Base-by-base conservation (phyloP, 2,113 vertebrate genomes). In the Mirounga angustirostris region DNA sequence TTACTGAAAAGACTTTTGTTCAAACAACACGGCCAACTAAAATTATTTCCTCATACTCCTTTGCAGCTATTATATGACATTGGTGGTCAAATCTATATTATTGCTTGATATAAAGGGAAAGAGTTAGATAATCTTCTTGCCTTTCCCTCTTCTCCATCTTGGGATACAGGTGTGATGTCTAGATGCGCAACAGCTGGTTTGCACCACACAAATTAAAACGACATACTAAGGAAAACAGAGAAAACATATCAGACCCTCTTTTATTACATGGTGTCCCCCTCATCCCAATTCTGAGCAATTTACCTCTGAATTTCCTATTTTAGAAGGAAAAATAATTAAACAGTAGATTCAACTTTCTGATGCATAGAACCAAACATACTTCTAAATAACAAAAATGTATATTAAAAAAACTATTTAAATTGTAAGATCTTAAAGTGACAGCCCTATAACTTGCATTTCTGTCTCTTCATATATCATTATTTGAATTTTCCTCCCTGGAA, bases 1-100 rank as follows among this genome's bases (percentile, higher is more conserved):
- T 96, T 63, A n/a, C 12, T 80, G 28, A 63, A 50, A 89, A 24
- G 22, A 21, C 80, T 88, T 73, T 95, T 96, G 52, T 33, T 84
- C 5, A 73, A 80, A 26, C 28, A 54, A 74, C 19, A 56, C n/a
- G 21, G 0, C 3, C 11, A 26, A 33, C 8, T 59, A 82, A 78
- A 90, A 67, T 78, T 86, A 58, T 5, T 33, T 82, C 12, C 28
- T 67, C 33, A 54, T 40, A 26, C 12, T 80, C 16, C 26, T 81
- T 88, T 46, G 3, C 16, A n/a, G 5, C 21, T 74, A 61, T 74
- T 61, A 56, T 15, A 80, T 56, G 61, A 84, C 1, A 81, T 30
- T 89, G 67, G 50, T 52, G 19, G 54, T 4, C 4, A 76, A 43
- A 11, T 71, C 63, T 86, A 28, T 83, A 65, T 54, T 76, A 91